Conservation (phyloP, 64 coral and sea anemone genomes). For the Orbicella faveolata region DNA sequence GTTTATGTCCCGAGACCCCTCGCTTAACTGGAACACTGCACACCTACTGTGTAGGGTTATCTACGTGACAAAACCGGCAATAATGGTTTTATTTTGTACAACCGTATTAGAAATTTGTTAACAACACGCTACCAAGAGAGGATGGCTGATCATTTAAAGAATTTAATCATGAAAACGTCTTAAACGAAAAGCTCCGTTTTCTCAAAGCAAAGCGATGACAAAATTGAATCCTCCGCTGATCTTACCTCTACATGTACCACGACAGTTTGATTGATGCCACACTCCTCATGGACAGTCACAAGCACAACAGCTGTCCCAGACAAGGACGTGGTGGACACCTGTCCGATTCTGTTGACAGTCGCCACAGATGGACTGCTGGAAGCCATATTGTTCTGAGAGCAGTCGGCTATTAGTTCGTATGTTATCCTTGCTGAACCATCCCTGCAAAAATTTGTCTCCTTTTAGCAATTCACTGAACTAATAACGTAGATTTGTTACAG, state of each 20-base stretch:
- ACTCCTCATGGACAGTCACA: conserved; percentile 94
- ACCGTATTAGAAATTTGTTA: too few species aligned
- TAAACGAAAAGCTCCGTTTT: too few species aligned
- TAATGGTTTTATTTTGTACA: too few species aligned
- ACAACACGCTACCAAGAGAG: too few species aligned
- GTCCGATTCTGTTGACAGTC: conserved; percentile 58
- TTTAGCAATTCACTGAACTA: too few species aligned
- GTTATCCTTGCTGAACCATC: conserved; percentile 84
- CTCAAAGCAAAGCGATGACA: too few species aligned
- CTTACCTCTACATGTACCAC: conserved; percentile 91
- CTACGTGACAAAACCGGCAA: too few species aligned
- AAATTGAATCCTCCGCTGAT: background rate
- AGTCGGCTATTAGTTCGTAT: conserved; percentile 81
- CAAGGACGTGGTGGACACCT: conserved; percentile 66
- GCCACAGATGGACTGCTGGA: conserved; percentile 42
- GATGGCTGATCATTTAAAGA: too few species aligned
- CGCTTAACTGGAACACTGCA: too few species aligned
- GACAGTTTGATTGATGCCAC: conserved; percentile 93
- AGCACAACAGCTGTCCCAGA: conserved; percentile 91
- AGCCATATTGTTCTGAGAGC: conserved; percentile 17
- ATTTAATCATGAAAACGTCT: too few species aligned
- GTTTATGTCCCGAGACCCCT: too few species aligned
- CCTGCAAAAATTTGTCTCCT: conserved; percentile 12
- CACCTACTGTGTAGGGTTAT: too few species aligned
- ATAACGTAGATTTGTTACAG: background rate